Percentiles rank a stretch among this genome's conserved stretches.
Evolutionary conservation across 2,797 vertebrate species (phyloP).

Genomic region (Prunella strophiata): DNA sequence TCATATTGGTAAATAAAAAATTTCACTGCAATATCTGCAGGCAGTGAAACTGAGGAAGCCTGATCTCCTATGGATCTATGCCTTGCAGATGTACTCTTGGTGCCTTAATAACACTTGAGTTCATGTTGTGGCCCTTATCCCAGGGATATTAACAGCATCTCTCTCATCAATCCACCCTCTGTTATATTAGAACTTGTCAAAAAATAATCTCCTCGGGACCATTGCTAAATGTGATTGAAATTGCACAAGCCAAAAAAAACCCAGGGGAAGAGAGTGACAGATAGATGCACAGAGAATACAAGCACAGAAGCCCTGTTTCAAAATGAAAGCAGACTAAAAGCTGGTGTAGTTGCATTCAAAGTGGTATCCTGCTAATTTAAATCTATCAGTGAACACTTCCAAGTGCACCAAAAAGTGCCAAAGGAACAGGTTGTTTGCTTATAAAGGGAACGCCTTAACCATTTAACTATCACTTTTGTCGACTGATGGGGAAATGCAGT

Average conservation of each 20-base stretch:
- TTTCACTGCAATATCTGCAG: not conserved
- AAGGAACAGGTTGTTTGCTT: slow-evolving; percentile 64
- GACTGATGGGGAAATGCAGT: slow-evolving; percentile 36
- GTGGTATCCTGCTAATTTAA: slow-evolving; percentile 54
- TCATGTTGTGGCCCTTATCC: not conserved
- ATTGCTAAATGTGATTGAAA: slow-evolving; percentile 45
- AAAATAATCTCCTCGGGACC: slow-evolving; percentile 36
- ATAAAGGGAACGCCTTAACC: slow-evolving; percentile 37
- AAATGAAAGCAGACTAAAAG: slow-evolving; percentile 49
- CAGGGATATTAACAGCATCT: slow-evolving; percentile 5
- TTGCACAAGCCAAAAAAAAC: slow-evolving; percentile 16
- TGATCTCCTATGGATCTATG: not conserved
- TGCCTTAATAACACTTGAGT: not conserved
- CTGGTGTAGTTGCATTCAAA: slow-evolving; percentile 31
- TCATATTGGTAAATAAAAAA: not conserved
- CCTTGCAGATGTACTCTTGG: not conserved
- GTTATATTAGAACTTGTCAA: slow-evolving; percentile 41
- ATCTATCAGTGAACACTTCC: slow-evolving; percentile 53
- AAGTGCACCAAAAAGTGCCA: slow-evolving; percentile 46
- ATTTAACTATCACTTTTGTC: slow-evolving; percentile 56
- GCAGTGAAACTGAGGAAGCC: not conserved
- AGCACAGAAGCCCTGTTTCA: slow-evolving; percentile 42
- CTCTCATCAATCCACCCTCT: slow-evolving; percentile 2
- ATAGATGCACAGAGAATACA: slow-evolving; percentile 11
- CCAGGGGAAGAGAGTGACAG: slow-evolving; percentile 35